Base-by-base conservation (phyloP, 1,140 invertebrate species). In the Sarcophaga bullata region DNA sequence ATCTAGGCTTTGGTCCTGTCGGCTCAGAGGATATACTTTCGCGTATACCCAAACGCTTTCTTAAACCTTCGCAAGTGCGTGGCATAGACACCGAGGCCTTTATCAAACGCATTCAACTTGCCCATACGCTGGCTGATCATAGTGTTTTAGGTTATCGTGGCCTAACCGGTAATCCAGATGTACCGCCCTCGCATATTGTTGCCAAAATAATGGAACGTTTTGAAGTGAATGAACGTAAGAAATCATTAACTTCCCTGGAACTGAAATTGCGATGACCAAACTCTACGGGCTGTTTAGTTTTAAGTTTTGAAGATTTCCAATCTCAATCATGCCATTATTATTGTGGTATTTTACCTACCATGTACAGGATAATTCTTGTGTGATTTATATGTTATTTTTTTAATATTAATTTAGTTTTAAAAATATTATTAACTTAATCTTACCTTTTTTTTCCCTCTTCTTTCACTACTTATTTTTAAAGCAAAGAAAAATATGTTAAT, bases 121-220 rank as follows among this genome's bases (percentile, higher is more conserved):
- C 92, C 11, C 92, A 88, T 62, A 91, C 93, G 62, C 91, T 92
- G 46, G 91, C 92, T 76, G 93, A 94, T 84, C 92, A 93, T 0
- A 92, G 93, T n/a, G 93, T 93, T 3, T 87, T 93, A 78, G 93
- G 93, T 48, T 94, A 94, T 85, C 91, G 93, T 80, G 93, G 93
- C 6, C 87, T 94, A 5, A 92, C 92, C 82, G 93, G 93, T 10
- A 90, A 89, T 80, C 87, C 88, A 0, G 88, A 90, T 80, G 85
- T 87, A 83, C 88, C 88, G 46, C 88, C 88, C 25, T 90, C 88
- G 15, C 84, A 85, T 50, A 90, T 90, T 83, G 88, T 90, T 75
- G 88, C 88, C 76, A 90, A 89, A 80, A 90, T 90, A 13, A 90
- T 90, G 88, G 83, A 89, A 81, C 88, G 88, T 19, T 90, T 90